Percentiles rank a stretch among this genome's conserved stretches.
phyloP scores from a whole-genome alignment of 2,113 vertebrate species.

The Burhinus oedicnemus region DNA sequence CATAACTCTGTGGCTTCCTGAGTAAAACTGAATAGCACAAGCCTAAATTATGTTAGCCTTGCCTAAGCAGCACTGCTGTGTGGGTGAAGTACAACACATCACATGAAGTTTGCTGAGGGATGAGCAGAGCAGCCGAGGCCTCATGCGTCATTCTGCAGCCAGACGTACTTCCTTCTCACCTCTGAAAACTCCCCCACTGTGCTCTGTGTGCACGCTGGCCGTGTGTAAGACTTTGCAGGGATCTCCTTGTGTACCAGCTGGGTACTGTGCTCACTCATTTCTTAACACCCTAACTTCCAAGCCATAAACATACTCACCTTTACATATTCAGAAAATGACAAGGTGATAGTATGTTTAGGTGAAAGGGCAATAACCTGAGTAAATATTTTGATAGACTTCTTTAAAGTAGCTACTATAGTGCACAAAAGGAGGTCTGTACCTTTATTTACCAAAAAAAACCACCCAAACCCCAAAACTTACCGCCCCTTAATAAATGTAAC shows the following conservation, averaged over 20 bases:
- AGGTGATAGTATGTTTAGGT: background rate
- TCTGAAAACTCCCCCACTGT: background rate
- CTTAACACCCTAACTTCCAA: background rate
- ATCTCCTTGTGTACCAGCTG: background rate
- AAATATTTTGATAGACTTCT: background rate
- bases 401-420: background rate
- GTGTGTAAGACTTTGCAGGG: background rate
- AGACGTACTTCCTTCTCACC: background rate
- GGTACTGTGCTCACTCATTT: background rate
- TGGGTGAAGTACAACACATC: background rate
- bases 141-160: background rate
- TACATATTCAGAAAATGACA: background rate
- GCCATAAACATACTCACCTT: background rate
- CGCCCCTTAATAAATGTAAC: background rate
- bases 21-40: background rate
- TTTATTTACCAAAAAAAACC: background rate
- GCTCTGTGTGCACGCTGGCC: background rate
- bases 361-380: background rate
- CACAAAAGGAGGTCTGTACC: background rate
- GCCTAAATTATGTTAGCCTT: background rate
- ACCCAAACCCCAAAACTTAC: background rate
- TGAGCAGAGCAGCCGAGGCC: background rate
- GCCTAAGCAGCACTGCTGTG: background rate
- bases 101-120: background rate
- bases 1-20: background rate